These are phyloP conservation scores for Cremastinae sp. DNA, from an alignment of 2,888 invertebrate species.

Conservation along the genomic window DNA sequence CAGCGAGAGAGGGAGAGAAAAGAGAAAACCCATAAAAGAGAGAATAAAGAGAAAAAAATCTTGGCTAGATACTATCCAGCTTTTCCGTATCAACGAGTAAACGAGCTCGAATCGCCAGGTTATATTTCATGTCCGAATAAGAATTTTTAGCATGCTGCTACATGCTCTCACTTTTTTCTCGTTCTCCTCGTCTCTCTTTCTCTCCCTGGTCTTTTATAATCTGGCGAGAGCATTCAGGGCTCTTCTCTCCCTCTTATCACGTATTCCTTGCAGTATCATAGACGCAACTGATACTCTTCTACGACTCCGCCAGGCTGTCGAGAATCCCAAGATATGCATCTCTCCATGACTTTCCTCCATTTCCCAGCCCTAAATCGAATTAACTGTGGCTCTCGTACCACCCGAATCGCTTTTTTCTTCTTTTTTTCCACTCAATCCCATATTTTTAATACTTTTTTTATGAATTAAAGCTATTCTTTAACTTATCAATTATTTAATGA, in stretches of 20 bases:
- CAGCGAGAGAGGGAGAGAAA: constrained; percentile 26
- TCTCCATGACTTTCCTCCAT: constrained; percentile 16
- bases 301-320: constrained; percentile 14
- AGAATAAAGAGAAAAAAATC: constrained; percentile 61
- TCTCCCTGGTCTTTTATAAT: constrained; percentile 26
- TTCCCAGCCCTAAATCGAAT: neutral
- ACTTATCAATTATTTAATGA: too few relatives aligned
- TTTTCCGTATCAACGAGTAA: constrained; percentile 77
- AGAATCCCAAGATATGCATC: constrained; percentile 46
- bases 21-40: constrained; percentile 6
- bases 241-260: constrained; percentile 39
- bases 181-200: constrained; percentile 23
- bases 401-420: neutral
- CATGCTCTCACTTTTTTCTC: constrained; percentile 22
- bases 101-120: constrained; percentile 72
- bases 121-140: constrained; percentile 74
- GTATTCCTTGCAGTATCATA: constrained; percentile 16
- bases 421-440: neutral
- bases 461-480: too few relatives aligned
- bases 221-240: constrained; percentile 57
- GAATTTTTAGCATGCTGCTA: constrained; percentile 65
- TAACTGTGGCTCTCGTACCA: neutral
- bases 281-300: constrained; percentile 31
- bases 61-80: constrained; percentile 75
- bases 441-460: neutral